Evolutionary conservation across 2,888 invertebrate genomes (phyloP).

Genomic region (Polydrusus pterygomalis): DNA sequence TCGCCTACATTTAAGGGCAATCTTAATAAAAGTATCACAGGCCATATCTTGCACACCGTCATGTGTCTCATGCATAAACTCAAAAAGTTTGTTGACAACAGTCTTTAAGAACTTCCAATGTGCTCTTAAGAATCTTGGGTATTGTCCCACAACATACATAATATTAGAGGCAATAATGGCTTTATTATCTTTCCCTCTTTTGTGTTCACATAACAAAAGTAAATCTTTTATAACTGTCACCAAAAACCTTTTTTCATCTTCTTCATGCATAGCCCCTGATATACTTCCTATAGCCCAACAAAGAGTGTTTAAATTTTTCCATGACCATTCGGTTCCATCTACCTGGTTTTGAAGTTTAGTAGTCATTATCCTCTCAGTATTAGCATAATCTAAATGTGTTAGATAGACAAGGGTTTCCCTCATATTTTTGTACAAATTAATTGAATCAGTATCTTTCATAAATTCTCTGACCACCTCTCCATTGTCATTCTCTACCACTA

Average conservation of each 20-base stretch:
- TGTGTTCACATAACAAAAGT: conserved; percentile 94
- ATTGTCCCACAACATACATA: conserved; percentile 99
- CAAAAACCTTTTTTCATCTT: conserved; percentile 98
- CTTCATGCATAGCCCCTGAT: conserved; percentile 97
- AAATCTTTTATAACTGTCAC: conserved; percentile 99
- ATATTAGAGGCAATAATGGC: conserved; percentile 99
- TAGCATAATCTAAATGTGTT: conserved; percentile 97
- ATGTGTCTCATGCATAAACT: conserved; percentile 99
- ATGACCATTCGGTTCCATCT: conserved; percentile 98
- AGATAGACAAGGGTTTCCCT: conserved; percentile 97
- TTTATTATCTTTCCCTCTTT: conserved; percentile 99
- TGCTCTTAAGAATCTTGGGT: conserved; percentile 97
- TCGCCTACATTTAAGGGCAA: conserved; percentile 97
- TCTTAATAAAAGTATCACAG: conserved; percentile 99
- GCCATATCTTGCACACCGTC: conserved; percentile 99
- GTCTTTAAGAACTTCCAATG: conserved; percentile 99
- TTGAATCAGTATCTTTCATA: conserved; percentile 99
- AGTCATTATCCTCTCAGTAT: conserved; percentile 99
- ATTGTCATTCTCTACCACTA: conserved; percentile 99
- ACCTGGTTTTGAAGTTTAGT: conserved; percentile 98
- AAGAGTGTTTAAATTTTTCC: conserved; percentile 99
- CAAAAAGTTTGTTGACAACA: conserved; percentile 99
- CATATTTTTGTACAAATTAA: conserved; percentile 99
- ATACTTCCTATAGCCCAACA: conserved; percentile 99
- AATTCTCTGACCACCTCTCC: conserved; percentile 99